Percentiles rank a stretch among this genome's conserved stretches.
Conservation (phyloP, 2,797 vertebrate genomes). For the Enteromius anoplus region DNA sequence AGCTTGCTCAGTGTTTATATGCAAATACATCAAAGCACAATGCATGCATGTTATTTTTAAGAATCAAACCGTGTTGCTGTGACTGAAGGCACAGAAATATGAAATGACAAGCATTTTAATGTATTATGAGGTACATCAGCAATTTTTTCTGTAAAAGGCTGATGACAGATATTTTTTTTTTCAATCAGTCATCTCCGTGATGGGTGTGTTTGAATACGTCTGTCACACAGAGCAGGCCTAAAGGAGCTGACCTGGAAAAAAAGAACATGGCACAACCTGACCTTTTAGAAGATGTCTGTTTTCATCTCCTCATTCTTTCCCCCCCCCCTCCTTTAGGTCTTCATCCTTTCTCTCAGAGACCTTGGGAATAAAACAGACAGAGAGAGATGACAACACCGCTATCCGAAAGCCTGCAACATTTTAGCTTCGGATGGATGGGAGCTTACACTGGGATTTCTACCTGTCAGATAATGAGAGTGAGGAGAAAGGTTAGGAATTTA, state of each 20-base stretch:
- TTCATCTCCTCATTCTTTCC: slow-evolving; percentile 49
- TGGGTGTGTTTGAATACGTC: slow-evolving; percentile 28
- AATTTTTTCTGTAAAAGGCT: neutral
- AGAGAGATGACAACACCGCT: slow-evolving; percentile 11
- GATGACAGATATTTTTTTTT: slow-evolving; percentile 8
- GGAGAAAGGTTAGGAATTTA: slow-evolving; percentile 15
- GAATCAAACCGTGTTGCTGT: neutral
- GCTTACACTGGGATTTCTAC: slow-evolving; percentile 17
- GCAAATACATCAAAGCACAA: slow-evolving; percentile 2
- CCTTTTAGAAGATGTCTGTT: slow-evolving; percentile 57
- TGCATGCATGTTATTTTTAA: neutral
- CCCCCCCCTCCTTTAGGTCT: slow-evolving; percentile 9
- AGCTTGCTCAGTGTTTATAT: neutral
- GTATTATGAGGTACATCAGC: neutral
- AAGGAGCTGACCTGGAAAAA: slow-evolving; percentile 51
- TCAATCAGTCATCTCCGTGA: slow-evolving; percentile 27
- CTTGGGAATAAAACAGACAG: slow-evolving; percentile 36
- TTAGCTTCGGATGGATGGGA: slow-evolving; percentile 1
- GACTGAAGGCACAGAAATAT: neutral
- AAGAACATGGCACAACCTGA: slow-evolving; percentile 41
- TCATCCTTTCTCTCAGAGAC: slow-evolving; percentile 9
- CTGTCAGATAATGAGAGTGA: slow-evolving; percentile 29
- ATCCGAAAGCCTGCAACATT: slow-evolving; percentile 21
- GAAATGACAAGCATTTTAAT: neutral
- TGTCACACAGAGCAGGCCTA: slow-evolving; percentile 10